phyloP scores from a whole-genome alignment of 2,888 invertebrate species.

The Acholoe squamosa region DNA sequence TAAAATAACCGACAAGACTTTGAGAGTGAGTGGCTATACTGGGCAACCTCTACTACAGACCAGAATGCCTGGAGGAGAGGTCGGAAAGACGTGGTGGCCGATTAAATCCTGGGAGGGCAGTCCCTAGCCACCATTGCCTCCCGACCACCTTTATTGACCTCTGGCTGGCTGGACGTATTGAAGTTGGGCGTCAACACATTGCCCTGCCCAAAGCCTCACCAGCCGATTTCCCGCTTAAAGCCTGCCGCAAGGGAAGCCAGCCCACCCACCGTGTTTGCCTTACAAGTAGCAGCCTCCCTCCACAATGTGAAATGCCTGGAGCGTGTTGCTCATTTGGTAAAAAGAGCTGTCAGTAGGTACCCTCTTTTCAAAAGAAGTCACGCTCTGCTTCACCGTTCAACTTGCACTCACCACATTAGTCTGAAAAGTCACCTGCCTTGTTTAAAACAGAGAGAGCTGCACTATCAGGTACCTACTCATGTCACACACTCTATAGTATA shows the following conservation, averaged over 20 bases:
- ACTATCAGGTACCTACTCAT: too few species aligned
- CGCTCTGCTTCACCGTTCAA: too few species aligned
- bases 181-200: conserved; percentile 6
- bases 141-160: neutral
- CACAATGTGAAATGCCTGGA: neutral
- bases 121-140: neutral
- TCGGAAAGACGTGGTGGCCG: neutral
- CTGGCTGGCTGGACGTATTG: neutral
- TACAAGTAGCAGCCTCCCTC: neutral
- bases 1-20: neutral
- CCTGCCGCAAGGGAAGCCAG: neutral
- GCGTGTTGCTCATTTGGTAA: too few species aligned
- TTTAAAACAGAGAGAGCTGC: too few species aligned
- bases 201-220: neutral
- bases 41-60: neutral
- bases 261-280: conserved; percentile 6
- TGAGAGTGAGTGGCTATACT: neutral
- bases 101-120: conserved; percentile 9
- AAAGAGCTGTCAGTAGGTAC: too few species aligned
- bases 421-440: too few species aligned
- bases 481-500: too few species aligned
- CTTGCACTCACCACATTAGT: too few species aligned
- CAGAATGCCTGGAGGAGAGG: neutral
- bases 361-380: too few species aligned
- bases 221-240: neutral